A percentile compares a stretch with the other conserved stretches of the same genome.
These are phyloP conservation scores for Microtus oregoni DNA, from an alignment of 2,113 vertebrate genomes.

Conservation along the genomic window DNA sequence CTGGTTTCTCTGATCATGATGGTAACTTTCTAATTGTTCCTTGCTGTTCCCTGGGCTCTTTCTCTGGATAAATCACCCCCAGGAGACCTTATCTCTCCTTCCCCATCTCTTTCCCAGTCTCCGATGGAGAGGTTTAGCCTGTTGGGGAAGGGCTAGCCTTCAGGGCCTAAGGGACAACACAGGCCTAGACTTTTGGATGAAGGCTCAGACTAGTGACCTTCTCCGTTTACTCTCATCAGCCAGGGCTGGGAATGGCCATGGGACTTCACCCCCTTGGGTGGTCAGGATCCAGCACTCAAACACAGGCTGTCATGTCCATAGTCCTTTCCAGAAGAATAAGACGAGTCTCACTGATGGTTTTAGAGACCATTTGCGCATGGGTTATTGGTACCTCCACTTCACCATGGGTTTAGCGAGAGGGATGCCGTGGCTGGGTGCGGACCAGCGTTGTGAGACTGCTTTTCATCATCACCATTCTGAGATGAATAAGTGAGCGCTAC, in stretches of 20 bases:
- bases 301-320: neutral
- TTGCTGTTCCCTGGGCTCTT: constrained; percentile 44
- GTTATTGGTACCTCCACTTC: neutral
- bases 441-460: neutral
- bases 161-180: neutral
- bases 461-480: neutral
- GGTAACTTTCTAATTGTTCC: constrained; percentile 56
- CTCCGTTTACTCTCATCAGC: neutral
- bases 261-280: neutral
- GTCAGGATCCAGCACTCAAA: neutral
- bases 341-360: neutral
- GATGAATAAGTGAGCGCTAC: neutral
- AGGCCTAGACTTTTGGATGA: neutral
- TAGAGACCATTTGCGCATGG: neutral
- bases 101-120: neutral
- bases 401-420: neutral
- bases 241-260: neutral
- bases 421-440: neutral
- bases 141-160: neutral
- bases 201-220: neutral
- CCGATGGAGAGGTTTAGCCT: neutral
- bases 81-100: constrained; percentile 50
- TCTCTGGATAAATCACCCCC: constrained; percentile 52
- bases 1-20: constrained; percentile 66
- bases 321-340: neutral